These are phyloP conservation scores for Phalacrocorax pelagicus DNA, from an alignment of 2,113 vertebrate genomes.

Conservation along the genomic window DNA sequence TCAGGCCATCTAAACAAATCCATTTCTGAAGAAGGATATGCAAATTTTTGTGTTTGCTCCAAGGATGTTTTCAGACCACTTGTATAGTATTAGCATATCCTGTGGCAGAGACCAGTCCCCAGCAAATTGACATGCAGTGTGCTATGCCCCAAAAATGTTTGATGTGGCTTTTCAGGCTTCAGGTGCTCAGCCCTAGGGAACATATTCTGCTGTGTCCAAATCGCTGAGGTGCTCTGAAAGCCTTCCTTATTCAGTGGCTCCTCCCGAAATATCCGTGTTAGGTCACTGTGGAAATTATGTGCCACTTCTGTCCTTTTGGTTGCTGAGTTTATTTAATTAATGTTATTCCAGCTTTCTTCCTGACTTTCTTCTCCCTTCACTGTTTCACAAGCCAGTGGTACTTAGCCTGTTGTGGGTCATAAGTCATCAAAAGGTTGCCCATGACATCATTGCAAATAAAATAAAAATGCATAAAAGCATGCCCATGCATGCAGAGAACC, in stretches of 20 bases:
- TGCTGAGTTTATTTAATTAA: neutral
- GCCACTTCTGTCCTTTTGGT: neutral
- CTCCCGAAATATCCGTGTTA: neutral
- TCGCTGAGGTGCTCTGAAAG: neutral
- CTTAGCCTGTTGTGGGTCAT: slow-evolving; percentile 2
- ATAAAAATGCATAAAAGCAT: neutral
- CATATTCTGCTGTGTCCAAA: neutral
- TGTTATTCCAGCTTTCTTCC: neutral
- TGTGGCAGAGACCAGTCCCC: slow-evolving; percentile 12
- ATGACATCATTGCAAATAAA: slow-evolving; percentile 6
- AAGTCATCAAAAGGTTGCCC: slow-evolving; percentile 42
- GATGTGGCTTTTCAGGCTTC: slow-evolving; percentile 1
- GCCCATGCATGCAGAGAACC: neutral
- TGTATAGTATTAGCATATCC: neutral
- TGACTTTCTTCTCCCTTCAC: neutral
- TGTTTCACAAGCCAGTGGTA: neutral
- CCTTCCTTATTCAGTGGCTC: neutral
- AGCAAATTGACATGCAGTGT: neutral
- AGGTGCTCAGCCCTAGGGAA: neutral
- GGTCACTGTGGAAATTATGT: neutral
- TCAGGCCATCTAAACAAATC: neutral
- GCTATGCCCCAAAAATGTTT: neutral
- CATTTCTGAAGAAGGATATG: neutral
- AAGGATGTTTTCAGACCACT: neutral
- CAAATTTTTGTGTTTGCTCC: neutral